phyloP scores from a whole-genome alignment of 2,888 invertebrate species.

The Dyspetes luteomarginatus region DNA sequence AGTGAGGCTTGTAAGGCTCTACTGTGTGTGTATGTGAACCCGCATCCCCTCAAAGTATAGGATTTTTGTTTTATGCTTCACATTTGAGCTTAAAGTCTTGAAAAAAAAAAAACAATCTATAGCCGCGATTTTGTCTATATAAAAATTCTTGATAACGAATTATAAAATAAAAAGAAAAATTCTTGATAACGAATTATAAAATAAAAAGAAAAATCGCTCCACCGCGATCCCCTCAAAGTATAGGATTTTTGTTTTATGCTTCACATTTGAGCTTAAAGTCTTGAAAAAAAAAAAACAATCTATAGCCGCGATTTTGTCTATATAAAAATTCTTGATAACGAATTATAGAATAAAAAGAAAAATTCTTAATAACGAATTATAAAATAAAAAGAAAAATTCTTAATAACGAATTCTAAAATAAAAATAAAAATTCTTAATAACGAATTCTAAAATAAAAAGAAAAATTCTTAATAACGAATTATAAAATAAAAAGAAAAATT shows the following conservation, averaged over 20 bases:
- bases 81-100: background rate
- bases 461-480: background rate
- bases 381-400: background rate
- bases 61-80: background rate
- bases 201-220: too few species aligned
- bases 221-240: background rate
- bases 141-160: background rate
- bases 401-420: background rate
- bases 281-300: too few species aligned
- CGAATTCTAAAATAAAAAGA: background rate
- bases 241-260: background rate
- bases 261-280: background rate
- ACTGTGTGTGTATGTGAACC: background rate
- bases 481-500: background rate
- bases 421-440: background rate
- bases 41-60: background rate
- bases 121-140: background rate
- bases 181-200: background rate
- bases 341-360: background rate
- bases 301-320: background rate
- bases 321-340: background rate
- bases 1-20: conserved; percentile 46
- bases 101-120: too few species aligned
- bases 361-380: background rate
- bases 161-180: background rate